phyloP scores from a whole-genome alignment of 2,797 vertebrate species.

The Hippocampus kuda region DNA sequence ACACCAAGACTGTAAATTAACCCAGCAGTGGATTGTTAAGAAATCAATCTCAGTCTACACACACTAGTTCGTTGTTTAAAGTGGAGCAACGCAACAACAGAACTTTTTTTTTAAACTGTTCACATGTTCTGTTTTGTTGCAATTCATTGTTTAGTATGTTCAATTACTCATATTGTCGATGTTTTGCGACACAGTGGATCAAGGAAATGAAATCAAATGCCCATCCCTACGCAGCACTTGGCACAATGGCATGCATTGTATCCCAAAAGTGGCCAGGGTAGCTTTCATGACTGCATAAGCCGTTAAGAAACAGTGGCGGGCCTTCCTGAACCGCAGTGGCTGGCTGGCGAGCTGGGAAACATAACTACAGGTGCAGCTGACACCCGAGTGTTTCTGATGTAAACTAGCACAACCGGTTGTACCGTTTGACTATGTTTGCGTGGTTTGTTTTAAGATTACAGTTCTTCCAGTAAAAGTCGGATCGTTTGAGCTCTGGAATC shows the following conservation, averaged over 20 bases:
- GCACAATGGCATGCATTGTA: background rate
- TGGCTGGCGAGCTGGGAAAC: conserved; percentile 30
- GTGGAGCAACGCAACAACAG: background rate
- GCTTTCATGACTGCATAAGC: background rate
- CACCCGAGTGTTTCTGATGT: conserved; percentile 38
- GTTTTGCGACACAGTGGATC: background rate
- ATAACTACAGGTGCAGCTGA: conserved; percentile 55
- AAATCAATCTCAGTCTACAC: background rate
- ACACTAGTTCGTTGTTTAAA: background rate
- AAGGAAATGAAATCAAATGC: background rate
- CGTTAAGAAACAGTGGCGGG: conserved; percentile 7
- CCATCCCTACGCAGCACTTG: background rate
- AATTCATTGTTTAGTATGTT: background rate
- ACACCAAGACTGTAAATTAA: too few species aligned
- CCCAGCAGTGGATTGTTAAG: background rate
- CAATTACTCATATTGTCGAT: background rate
- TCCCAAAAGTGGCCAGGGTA: conserved; percentile 1
- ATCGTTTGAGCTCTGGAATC: conserved; percentile 14
- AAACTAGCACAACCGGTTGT: conserved; percentile 60
- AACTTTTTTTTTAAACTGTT: too few species aligned
- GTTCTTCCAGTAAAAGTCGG: conserved; percentile 17
- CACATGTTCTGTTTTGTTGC: background rate
- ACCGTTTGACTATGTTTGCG: conserved; percentile 16
- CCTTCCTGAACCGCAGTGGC: conserved; percentile 7
- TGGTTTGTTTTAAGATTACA: conserved; percentile 25